A percentile compares a stretch with the other conserved stretches of the same genome.
These are phyloP conservation scores for Gnatocerus cornutus DNA, from an alignment of 2,888 invertebrate genomes.

Conservation along the genomic window DNA sequence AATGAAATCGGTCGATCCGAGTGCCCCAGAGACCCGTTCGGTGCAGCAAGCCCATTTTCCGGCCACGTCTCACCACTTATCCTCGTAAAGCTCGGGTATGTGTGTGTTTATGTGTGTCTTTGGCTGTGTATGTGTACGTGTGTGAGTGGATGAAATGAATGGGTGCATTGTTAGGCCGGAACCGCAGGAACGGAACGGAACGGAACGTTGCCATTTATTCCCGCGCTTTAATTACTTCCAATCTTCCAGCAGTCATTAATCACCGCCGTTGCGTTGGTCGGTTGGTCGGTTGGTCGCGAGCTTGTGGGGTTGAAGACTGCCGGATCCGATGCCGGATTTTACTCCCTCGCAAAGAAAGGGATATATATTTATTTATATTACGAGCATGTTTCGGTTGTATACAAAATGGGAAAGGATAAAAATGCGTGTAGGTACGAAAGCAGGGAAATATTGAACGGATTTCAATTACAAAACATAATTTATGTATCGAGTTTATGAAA, in stretches of 20 bases:
- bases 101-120: constrained; percentile 39
- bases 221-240: constrained; percentile 73
- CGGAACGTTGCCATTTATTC: constrained; percentile 71
- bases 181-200: constrained; percentile 70
- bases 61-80: constrained; percentile 46
- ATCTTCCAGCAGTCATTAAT: constrained; percentile 72
- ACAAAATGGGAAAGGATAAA: neutral
- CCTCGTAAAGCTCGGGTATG: constrained; percentile 38
- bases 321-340: constrained; percentile 44
- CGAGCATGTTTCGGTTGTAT: neutral
- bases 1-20: constrained; percentile 40
- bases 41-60: constrained; percentile 44
- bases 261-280: constrained; percentile 62
- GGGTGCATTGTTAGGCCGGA: constrained; percentile 69
- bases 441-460: too few species aligned
- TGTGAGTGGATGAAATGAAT: constrained; percentile 63
- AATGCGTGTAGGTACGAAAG: too few species aligned
- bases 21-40: constrained; percentile 41
- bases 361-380: constrained; percentile 2
- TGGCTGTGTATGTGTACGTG: constrained; percentile 51
- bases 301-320: constrained; percentile 46
- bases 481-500: too few species aligned
- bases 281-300: constrained; percentile 50
- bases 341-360: constrained; percentile 7
- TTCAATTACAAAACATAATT: too few species aligned